phyloP scores from a whole-genome alignment of 2,888 invertebrate species.

The Marronus borbonicus region DNA sequence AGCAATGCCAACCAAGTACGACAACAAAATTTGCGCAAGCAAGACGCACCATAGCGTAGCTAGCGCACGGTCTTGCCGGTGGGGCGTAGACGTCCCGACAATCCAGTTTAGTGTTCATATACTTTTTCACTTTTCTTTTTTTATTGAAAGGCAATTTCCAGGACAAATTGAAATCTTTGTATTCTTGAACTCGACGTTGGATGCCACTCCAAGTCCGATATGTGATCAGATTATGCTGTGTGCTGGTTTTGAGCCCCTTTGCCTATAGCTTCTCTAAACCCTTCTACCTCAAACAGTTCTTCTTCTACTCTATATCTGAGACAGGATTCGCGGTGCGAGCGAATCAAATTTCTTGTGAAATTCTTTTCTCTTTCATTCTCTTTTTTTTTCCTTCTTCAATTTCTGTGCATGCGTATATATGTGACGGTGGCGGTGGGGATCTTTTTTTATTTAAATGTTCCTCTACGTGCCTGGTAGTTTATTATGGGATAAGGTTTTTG shows the following conservation, averaged over 20 bases:
- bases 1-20: slow-evolving; percentile 9
- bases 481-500: slow-evolving; percentile 33
- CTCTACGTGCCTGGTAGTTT: slow-evolving; percentile 22
- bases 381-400: slow-evolving; percentile 27
- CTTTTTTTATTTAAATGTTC: slow-evolving; percentile 42
- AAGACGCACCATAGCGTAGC: slow-evolving; percentile 22
- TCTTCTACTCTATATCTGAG: slow-evolving; percentile 43
- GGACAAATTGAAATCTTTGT: slow-evolving; percentile 71
- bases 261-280: slow-evolving; percentile 39
- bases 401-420: slow-evolving; percentile 20
- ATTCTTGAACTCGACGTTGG: slow-evolving; percentile 67
- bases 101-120: slow-evolving; percentile 69
- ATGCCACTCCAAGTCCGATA: slow-evolving; percentile 69
- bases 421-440: neutral
- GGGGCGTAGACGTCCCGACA: slow-evolving; percentile 54
- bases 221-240: slow-evolving; percentile 69
- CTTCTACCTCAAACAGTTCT: slow-evolving; percentile 35
- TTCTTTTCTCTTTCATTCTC: slow-evolving; percentile 41
- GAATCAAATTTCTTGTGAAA: slow-evolving; percentile 58
- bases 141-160: slow-evolving; percentile 70
- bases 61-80: slow-evolving; percentile 27
- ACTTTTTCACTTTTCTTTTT: slow-evolving; percentile 68
- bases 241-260: slow-evolving; percentile 54
- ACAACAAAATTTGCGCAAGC: slow-evolving; percentile 15
- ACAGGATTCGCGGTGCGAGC: slow-evolving; percentile 53